Evolutionary conservation across 2,113 vertebrate species (phyloP).

Genomic region (Ia io): DNA sequence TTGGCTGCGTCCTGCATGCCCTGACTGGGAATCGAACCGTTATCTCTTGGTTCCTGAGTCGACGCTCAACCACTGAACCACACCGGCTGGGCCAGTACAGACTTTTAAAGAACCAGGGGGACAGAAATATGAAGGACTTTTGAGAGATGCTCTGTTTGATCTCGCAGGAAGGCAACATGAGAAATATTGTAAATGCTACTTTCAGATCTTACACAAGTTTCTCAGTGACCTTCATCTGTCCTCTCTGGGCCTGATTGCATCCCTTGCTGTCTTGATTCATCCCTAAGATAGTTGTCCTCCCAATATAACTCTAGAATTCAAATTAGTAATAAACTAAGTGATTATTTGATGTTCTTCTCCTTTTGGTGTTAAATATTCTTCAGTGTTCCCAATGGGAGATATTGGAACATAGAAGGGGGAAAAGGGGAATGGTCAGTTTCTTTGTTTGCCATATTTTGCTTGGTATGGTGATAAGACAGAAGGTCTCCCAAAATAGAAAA

Average conservation of each 20-base stretch:
- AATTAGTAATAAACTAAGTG: not conserved
- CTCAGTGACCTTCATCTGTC: not conserved
- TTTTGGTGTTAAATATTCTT: not conserved
- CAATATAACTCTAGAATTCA: not conserved
- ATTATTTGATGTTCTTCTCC: not conserved
- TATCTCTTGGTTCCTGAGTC: too few relatives aligned
- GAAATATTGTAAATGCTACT: not conserved
- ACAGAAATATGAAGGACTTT: not conserved
- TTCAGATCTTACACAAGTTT: not conserved
- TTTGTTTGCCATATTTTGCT: not conserved
- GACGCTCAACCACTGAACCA: too few relatives aligned
- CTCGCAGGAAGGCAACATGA: not conserved
- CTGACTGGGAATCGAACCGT: too few relatives aligned
- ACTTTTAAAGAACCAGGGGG: not conserved
- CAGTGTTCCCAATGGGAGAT: not conserved
- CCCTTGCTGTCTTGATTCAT: slow-evolving; percentile 6
- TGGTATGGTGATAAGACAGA: not conserved
- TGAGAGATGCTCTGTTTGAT: not conserved
- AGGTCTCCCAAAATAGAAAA: not conserved
- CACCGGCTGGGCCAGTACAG: not conserved
- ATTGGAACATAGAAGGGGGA: not conserved
- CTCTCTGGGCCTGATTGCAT: not conserved
- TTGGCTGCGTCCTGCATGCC: too few relatives aligned
- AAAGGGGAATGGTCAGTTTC: not conserved
- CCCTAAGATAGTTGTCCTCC: not conserved